Evolutionary conservation across 2,113 vertebrate genomes (phyloP).

Genomic region (Tringa solitaria): DNA sequence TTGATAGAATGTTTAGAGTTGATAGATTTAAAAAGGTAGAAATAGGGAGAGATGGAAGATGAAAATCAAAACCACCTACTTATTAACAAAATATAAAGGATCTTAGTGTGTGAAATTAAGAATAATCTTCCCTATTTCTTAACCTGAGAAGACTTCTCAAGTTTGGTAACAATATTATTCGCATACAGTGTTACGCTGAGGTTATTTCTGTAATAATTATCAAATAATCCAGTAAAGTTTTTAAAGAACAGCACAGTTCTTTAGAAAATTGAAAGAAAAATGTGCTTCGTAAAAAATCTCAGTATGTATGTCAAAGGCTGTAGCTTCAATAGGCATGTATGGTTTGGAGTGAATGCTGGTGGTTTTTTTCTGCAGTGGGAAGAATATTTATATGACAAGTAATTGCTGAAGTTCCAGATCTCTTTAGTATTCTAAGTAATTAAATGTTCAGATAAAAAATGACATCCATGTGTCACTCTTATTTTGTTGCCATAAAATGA

Average conservation of each 20-base stretch:
- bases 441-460: background rate
- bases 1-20: background rate
- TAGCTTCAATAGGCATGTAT: background rate
- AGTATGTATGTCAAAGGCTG: rapidly evolving
- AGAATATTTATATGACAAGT: background rate
- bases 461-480: background rate
- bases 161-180: background rate
- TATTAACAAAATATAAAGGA: background rate
- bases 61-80: background rate
- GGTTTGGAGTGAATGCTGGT: background rate
- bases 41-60: background rate
- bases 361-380: background rate
- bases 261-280: background rate
- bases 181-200: background rate
- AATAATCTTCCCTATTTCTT: background rate
- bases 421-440: background rate
- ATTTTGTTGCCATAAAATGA: background rate
- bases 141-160: background rate
- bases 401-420: background rate
- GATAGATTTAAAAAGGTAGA: background rate
- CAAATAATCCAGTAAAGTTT: background rate
- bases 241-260: background rate
- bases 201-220: background rate
- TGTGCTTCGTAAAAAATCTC: background rate
- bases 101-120: background rate